These are phyloP conservation scores for Agriopis leucophaearia DNA, from an alignment of 2,888 invertebrate genomes.

Conservation along the genomic window DNA sequence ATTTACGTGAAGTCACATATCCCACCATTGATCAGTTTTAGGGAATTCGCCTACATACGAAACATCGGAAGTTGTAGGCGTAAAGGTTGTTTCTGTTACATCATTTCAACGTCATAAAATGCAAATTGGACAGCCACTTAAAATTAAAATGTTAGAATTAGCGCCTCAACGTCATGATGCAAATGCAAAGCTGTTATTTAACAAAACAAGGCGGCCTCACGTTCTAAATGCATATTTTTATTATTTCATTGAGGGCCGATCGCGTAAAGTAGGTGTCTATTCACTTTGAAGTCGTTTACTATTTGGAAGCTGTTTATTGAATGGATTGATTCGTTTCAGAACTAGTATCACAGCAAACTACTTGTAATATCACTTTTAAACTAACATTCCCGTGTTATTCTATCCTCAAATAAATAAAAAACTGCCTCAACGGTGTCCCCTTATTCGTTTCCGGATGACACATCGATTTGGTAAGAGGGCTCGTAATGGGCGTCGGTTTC, in stretches of 20 bases:
- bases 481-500: slow-evolving; percentile 43
- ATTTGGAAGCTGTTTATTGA: slow-evolving; percentile 21
- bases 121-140: slow-evolving; percentile 43
- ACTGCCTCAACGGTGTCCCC: slow-evolving; percentile 16
- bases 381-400: neutral
- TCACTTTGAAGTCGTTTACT: slow-evolving; percentile 30
- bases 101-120: slow-evolving; percentile 57
- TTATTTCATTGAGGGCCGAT: slow-evolving; percentile 27
- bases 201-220: slow-evolving; percentile 46
- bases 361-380: neutral
- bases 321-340: slow-evolving; percentile 14
- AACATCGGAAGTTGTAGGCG: slow-evolving; percentile 68
- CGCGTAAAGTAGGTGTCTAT: slow-evolving; percentile 30
- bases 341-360: neutral
- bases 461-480: slow-evolving; percentile 47
- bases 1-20: slow-evolving; percentile 48
- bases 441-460: slow-evolving; percentile 43
- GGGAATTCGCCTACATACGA: slow-evolving; percentile 63
- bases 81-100: slow-evolving; percentile 74
- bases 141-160: slow-evolving; percentile 36
- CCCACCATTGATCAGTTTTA: slow-evolving; percentile 65
- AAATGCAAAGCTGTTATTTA: slow-evolving; percentile 42
- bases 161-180: slow-evolving; percentile 44
- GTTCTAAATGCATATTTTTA: slow-evolving; percentile 44
- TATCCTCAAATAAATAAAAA: neutral